These are phyloP conservation scores for Anabas testudineus DNA, from an alignment of 2,797 vertebrate genomes.

Conservation along the genomic window DNA sequence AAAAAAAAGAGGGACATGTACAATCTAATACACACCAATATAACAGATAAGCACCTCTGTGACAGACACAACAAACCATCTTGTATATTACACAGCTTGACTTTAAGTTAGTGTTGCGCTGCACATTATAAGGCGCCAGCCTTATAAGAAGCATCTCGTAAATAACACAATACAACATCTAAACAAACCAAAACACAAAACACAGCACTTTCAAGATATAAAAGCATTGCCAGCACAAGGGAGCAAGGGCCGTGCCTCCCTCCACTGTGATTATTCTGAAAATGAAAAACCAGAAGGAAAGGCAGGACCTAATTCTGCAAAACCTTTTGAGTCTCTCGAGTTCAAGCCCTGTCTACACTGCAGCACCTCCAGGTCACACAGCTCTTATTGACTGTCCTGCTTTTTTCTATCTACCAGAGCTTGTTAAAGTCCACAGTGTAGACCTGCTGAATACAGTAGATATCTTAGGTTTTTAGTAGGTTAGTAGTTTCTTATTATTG, in stretches of 20 bases:
- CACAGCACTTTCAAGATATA: background rate
- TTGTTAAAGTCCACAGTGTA: background rate
- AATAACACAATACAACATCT: background rate
- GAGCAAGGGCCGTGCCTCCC: background rate
- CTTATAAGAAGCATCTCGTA: background rate
- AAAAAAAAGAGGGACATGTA: constrained; percentile 2
- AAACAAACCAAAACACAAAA: too few relatives aligned
- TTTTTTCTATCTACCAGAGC: constrained; percentile 7
- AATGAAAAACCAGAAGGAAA: background rate
- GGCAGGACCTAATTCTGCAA: background rate
- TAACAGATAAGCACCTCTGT: background rate
- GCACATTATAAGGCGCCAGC: background rate
- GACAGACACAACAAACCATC: background rate
- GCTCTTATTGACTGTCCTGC: constrained; percentile 6
- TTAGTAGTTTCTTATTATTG: background rate
- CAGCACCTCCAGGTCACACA: background rate
- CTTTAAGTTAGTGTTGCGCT: background rate
- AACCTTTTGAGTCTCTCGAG: background rate
- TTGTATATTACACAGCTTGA: background rate
- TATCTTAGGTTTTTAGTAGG: too few relatives aligned
- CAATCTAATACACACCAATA: constrained; percentile 11
- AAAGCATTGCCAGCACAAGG: background rate
- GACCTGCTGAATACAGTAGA: background rate
- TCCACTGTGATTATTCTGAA: constrained; percentile 10
- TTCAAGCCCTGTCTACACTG: background rate